These are phyloP conservation scores for Tetraneura akinire DNA, from an alignment of 1,140 invertebrate genomes.

Conservation along the genomic window DNA sequence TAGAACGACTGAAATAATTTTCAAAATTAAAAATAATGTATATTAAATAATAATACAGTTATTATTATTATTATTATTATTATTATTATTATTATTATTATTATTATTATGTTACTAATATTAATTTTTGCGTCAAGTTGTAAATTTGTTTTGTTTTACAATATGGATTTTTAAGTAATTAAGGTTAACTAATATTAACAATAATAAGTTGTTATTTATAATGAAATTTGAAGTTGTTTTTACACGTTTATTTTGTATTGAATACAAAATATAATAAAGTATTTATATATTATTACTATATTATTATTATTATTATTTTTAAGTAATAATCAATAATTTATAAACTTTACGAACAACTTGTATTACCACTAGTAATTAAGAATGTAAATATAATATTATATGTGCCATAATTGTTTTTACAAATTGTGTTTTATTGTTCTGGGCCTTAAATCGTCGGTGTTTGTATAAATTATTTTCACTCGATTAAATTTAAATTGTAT, in stretches of 20 bases:
- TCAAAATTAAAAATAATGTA: conserved; percentile 3
- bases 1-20: conserved; percentile 13
- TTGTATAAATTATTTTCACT: too few species aligned
- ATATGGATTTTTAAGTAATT: not conserved
- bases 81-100: too few species aligned
- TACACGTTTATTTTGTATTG: conserved; percentile 34
- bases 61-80: too few species aligned
- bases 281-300: too few species aligned
- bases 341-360: conserved; percentile 2
- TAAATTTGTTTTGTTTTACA: not conserved
- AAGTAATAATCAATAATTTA: not conserved
- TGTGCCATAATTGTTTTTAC: conserved; percentile 27
- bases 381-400: conserved; percentile 39
- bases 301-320: not conserved
- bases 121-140: not conserved
- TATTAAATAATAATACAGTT: conserved; percentile 23
- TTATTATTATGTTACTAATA: not conserved
- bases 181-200: not conserved
- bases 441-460: too few species aligned
- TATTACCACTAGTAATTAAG: conserved; percentile 28
- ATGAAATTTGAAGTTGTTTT: conserved; percentile 17
- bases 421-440: not conserved
- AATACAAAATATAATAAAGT: not conserved
- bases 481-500: too few species aligned
- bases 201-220: conserved; percentile 16